These are phyloP conservation scores for Glaucopsyche alexis DNA, from an alignment of 2,888 invertebrate genomes.

Conservation along the genomic window DNA sequence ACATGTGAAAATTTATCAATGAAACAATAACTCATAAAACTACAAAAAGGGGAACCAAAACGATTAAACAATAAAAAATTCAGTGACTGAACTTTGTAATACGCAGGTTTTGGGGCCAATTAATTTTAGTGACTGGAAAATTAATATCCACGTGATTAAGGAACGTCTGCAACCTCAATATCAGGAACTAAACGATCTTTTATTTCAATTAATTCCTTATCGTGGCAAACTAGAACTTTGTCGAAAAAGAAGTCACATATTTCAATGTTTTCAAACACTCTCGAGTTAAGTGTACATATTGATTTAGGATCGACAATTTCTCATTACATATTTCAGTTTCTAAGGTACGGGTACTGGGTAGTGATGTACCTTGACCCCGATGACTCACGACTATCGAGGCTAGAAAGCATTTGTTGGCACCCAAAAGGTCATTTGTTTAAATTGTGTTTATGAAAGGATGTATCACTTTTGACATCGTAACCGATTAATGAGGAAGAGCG, in stretches of 20 bases:
- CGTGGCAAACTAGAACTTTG: background rate
- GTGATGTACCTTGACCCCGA: constrained; percentile 44
- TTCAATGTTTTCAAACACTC: background rate
- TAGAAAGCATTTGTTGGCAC: constrained; percentile 42
- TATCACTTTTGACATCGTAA: constrained; percentile 57
- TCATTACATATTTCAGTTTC: constrained; percentile 32
- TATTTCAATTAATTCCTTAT: background rate
- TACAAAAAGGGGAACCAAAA: constrained; percentile 32
- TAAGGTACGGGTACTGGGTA: constrained; percentile 37
- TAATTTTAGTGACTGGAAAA: constrained; percentile 1
- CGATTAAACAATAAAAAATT: constrained; percentile 27
- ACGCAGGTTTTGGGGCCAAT: constrained; percentile 11
- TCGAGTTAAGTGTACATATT: constrained; percentile 17
- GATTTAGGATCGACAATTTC: constrained; percentile 24
- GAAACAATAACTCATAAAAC: constrained; percentile 44
- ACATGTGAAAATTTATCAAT: constrained; percentile 41
- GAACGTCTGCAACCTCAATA: background rate
- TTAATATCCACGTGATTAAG: constrained; percentile 8
- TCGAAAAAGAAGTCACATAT: background rate
- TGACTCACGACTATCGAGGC: constrained; percentile 43
- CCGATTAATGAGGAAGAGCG: constrained; percentile 74
- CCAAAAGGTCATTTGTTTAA: constrained; percentile 53
- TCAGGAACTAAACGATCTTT: background rate
- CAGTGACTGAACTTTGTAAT: constrained; percentile 19
- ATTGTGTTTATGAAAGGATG: constrained; percentile 66